phyloP scores from a whole-genome alignment of 2,113 vertebrate species.

The Oceanodroma tethys region DNA sequence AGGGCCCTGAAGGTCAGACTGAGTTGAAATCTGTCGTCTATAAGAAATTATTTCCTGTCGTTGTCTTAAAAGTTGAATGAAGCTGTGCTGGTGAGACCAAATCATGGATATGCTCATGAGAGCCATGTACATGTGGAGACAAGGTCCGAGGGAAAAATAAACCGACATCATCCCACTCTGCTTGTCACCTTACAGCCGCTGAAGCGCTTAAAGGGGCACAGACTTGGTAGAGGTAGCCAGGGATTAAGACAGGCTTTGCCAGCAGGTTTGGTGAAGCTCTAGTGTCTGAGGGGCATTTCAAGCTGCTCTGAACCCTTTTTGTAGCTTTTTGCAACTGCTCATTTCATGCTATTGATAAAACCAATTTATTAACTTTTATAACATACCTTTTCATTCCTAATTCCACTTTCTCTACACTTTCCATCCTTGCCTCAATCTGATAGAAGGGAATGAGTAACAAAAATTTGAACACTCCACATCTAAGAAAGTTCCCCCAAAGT shows the following conservation, averaged over 20 bases:
- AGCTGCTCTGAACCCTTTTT: background rate
- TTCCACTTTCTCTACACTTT: background rate
- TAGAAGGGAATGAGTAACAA: background rate
- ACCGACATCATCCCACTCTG: rapidly evolving
- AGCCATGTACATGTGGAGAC: rapidly evolving
- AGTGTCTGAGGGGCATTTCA: background rate
- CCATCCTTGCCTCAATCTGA: background rate
- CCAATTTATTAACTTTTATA: background rate
- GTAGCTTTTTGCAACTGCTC: rapidly evolving
- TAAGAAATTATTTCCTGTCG: background rate
- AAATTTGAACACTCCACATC: background rate
- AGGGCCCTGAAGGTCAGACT: background rate
- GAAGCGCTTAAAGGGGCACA: background rate
- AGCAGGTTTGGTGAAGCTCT: background rate
- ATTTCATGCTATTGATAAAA: background rate
- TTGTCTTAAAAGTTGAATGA: background rate
- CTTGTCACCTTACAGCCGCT: background rate
- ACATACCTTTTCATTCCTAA: background rate
- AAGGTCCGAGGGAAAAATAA: background rate
- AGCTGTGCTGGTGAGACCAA: background rate
- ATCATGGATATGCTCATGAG: background rate
- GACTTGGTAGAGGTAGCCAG: background rate
- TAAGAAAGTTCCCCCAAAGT: background rate
- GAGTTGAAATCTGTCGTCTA: background rate
- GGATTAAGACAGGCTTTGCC: background rate